Conservation (phyloP, 1,140 invertebrate genomes). For the Rhizoglyphus robini region DNA sequence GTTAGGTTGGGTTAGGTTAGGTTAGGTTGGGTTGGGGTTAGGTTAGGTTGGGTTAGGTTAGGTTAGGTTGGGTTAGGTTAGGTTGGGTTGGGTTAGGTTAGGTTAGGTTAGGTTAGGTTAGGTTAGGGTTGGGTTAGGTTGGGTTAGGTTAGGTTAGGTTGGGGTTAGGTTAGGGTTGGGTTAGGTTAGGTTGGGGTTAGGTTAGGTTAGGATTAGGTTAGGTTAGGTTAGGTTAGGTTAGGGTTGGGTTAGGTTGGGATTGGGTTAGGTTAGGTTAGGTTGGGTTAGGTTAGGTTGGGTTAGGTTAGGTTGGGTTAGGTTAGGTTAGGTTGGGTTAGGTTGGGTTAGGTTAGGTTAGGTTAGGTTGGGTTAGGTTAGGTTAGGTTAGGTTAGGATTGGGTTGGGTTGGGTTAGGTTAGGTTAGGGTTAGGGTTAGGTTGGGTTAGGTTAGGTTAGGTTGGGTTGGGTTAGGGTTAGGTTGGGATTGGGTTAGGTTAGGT, state of each 20-base stretch:
- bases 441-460: constrained; percentile 25
- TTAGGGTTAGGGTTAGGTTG: constrained; percentile 28
- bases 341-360: not conserved
- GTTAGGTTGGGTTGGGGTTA: too few relatives aligned
- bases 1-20: too few relatives aligned
- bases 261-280: constrained; percentile 19
- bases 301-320: constrained; percentile 19
- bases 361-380: not conserved
- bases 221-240: too few relatives aligned
- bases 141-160: too few relatives aligned
- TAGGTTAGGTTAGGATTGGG: constrained; percentile 29
- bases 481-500: too few relatives aligned
- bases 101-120: constrained; percentile 17
- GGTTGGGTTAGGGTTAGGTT: constrained; percentile 24
- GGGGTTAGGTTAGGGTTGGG: too few relatives aligned
- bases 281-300: constrained; percentile 18
- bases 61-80: constrained; percentile 19
- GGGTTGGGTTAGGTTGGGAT: too few relatives aligned
- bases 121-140: too few relatives aligned
- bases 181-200: too few relatives aligned
- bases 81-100: constrained; percentile 18
- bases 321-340: constrained; percentile 18
- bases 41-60: constrained; percentile 19
- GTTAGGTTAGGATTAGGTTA: too few relatives aligned
- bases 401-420: too few relatives aligned